Conservation (phyloP, 2,113 vertebrate species). For the Callionymus lyra region DNA sequence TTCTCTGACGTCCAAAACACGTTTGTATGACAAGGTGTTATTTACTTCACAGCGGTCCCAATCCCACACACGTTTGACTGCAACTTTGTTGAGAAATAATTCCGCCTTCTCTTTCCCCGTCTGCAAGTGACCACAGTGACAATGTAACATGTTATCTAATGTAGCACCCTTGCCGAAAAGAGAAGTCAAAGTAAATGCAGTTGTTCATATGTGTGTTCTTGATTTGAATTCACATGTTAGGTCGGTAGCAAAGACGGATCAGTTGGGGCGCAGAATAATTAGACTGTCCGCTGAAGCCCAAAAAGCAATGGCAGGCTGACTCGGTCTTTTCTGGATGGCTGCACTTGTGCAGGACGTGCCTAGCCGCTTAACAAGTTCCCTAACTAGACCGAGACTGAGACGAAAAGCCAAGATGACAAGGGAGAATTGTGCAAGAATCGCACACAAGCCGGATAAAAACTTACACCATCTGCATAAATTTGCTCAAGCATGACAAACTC, state of each 20-base stretch:
- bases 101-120: too few relatives aligned
- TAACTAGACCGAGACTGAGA: constrained; percentile 7
- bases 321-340: constrained; percentile 42
- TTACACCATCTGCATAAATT: not conserved
- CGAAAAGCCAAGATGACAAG: constrained; percentile 9
- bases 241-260: not conserved
- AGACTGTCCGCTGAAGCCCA: constrained; percentile 24
- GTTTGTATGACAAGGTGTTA: too few relatives aligned
- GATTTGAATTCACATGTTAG: too few relatives aligned
- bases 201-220: too few relatives aligned
- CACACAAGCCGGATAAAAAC: not conserved
- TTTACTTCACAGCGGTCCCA: too few relatives aligned
- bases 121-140: too few relatives aligned
- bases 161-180: too few relatives aligned
- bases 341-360: constrained; percentile 40
- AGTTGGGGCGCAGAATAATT: constrained; percentile 21
- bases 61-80: too few relatives aligned
- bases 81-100: too few relatives aligned
- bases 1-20: too few relatives aligned
- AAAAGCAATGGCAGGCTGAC: constrained; percentile 24
- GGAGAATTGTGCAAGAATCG: constrained; percentile 3
- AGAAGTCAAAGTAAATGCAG: too few relatives aligned
- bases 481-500: not conserved
- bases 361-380: constrained; percentile 38
- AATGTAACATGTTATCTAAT: too few relatives aligned